Evolutionary conservation across 2,888 invertebrate genomes (phyloP).

Genomic region (Ethmia dodecea): DNA sequence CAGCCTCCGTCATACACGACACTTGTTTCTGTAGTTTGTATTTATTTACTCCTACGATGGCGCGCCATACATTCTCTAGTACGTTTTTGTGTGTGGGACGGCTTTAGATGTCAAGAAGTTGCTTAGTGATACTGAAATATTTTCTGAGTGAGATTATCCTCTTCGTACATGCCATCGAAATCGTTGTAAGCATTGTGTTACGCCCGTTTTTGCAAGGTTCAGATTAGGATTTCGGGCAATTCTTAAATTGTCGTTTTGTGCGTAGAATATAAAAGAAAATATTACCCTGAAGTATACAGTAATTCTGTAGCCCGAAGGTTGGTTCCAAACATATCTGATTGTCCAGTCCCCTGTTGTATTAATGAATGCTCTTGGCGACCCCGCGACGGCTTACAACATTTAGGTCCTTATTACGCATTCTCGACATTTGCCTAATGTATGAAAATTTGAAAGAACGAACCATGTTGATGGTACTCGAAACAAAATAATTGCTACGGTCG

Average conservation of each 20-base stretch:
- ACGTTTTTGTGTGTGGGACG: conserved; percentile 24
- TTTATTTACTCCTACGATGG: conserved; percentile 50
- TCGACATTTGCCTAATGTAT: conserved; percentile 75
- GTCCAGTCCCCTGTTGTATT: conserved; percentile 48
- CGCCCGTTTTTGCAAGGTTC: no score
- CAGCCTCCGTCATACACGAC: conserved; percentile 46
- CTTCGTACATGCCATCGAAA: background rate
- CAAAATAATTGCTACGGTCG: conserved; percentile 76
- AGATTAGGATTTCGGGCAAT: no score
- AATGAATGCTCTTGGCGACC: conserved; percentile 54
- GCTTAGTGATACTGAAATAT: background rate
- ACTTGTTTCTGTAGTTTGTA: conserved; percentile 50
- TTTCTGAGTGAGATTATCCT: background rate
- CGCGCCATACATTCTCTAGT: conserved; percentile 30
- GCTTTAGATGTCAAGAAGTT: conserved; percentile 20
- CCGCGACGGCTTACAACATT: conserved; percentile 60
- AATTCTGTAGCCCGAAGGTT: conserved; percentile 18
- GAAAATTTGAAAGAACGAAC: conserved; percentile 75
- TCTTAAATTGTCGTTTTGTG: background rate
- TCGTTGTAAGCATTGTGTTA: background rate
- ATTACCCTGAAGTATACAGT: conserved; percentile 8
- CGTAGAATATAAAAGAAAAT: conserved; percentile 12
- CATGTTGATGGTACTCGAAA: conserved; percentile 76
- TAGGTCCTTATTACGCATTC: conserved; percentile 72
- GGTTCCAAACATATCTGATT: conserved; percentile 38